Conservation (phyloP, 2,797 vertebrate species). For the Crocidura indochinensis region DNA sequence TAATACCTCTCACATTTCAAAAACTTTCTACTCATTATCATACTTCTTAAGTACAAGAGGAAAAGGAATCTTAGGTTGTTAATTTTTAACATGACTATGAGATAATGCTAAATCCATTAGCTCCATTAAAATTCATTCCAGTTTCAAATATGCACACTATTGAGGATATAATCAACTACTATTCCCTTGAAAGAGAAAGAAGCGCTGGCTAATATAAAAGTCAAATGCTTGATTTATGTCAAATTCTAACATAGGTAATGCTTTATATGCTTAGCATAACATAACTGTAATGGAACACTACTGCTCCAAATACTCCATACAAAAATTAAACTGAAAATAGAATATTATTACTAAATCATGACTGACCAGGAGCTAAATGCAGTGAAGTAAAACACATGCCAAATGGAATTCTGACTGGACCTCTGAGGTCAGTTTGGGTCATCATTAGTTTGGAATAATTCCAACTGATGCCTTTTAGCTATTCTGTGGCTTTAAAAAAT, state of each 20-base stretch:
- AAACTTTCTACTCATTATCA: conserved; percentile 63
- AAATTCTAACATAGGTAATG: conserved; percentile 79
- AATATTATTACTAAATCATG: conserved; percentile 73
- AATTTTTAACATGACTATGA: conserved; percentile 78
- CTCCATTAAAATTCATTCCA: conserved; percentile 80
- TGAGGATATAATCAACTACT: conserved; percentile 73
- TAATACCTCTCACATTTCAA: conserved; percentile 60
- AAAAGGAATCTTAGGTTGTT: conserved; percentile 75
- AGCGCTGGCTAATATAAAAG: conserved; percentile 74
- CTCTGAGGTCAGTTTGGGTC: conserved; percentile 71
- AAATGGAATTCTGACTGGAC: conserved; percentile 69
- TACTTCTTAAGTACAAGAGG: conserved; percentile 55
- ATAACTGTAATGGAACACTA: conserved; percentile 80
- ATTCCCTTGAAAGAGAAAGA: conserved; percentile 64
- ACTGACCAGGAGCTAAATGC: conserved; percentile 74
- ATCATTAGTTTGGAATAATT: conserved; percentile 79
- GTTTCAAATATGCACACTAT: conserved; percentile 69
- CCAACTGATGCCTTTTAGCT: conserved; percentile 74
- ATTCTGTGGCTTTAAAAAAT: conserved; percentile 66
- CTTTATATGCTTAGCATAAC: conserved; percentile 78
- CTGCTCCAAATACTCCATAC: conserved; percentile 75
- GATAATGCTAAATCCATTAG: conserved; percentile 77
- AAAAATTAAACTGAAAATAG: conserved; percentile 82
- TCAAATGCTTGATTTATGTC: conserved; percentile 78
- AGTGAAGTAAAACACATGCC: conserved; percentile 77